phyloP scores from a whole-genome alignment of 2,888 invertebrate genomes.

The Drosophila prolongata region DNA sequence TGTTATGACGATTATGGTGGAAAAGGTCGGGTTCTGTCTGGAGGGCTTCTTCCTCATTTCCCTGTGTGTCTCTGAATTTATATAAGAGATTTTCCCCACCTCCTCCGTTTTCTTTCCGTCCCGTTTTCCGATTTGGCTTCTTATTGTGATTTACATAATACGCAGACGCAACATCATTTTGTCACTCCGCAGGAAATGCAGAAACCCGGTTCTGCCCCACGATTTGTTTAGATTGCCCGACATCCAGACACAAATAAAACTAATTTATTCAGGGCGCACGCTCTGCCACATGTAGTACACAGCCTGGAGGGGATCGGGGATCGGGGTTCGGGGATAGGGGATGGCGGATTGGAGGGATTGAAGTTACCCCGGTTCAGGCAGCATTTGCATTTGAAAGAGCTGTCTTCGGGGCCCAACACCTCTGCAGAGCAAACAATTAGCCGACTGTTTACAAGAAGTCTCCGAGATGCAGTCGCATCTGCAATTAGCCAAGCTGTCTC shows the following conservation, averaged over 20 bases:
- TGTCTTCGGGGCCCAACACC: constrained; percentile 60
- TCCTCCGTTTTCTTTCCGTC: neutral
- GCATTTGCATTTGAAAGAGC: constrained; percentile 75
- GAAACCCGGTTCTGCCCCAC: constrained; percentile 48
- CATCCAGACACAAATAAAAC: constrained; percentile 64
- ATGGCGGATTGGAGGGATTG: neutral
- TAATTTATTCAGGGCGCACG: constrained; percentile 66
- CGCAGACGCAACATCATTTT: constrained; percentile 54
- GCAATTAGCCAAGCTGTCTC: constrained; percentile 65
- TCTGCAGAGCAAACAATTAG: constrained; percentile 67
- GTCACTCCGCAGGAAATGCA: constrained; percentile 74
- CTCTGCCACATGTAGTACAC: constrained; percentile 18
- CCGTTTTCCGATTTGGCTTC: constrained; percentile 51
- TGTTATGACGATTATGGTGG: constrained; percentile 11
- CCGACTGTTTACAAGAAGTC: constrained; percentile 63
- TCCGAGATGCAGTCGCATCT: constrained; percentile 59
- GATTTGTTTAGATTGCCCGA: constrained; percentile 67
- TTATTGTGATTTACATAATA: constrained; percentile 75
- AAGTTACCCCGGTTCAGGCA: constrained; percentile 9
- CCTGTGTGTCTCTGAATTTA: constrained; percentile 19
- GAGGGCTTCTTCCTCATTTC: neutral
- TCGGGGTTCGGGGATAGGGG: neutral
- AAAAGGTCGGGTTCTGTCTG: constrained; percentile 5
- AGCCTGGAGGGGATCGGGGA: constrained; percentile 5
- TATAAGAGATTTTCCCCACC: constrained; percentile 48